Conservation (phyloP, 2,888 invertebrate genomes). For the Melinopterus prodromus region DNA sequence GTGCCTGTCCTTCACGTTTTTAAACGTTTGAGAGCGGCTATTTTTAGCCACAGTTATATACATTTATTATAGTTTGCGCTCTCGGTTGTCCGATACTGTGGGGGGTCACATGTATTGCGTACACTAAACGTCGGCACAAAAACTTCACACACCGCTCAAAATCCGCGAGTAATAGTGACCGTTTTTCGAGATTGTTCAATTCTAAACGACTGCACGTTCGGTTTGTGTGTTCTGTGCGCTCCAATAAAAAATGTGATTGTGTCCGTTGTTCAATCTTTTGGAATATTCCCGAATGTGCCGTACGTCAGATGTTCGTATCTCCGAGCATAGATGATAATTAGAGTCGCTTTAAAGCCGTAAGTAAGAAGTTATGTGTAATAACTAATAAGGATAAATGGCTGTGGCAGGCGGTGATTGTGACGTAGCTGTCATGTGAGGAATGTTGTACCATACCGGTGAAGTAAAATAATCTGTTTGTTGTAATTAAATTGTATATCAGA, state of each 20-base stretch:
- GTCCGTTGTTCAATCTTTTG: not conserved
- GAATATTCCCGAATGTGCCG: not conserved
- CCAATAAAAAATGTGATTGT: constrained; percentile 20
- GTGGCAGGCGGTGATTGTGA: not conserved
- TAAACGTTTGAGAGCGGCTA: constrained; percentile 53
- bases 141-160: constrained; percentile 14
- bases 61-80: constrained; percentile 50
- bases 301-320: constrained; percentile 21
- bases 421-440: not conserved
- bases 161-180: constrained; percentile 8
- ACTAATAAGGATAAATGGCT: not conserved
- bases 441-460: not conserved
- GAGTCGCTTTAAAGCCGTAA: constrained; percentile 18
- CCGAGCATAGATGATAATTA: constrained; percentile 23
- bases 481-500: no score
- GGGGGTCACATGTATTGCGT: constrained; percentile 35
- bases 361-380: constrained; percentile 11
- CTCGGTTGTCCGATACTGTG: constrained; percentile 38
- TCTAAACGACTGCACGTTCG: not conserved
- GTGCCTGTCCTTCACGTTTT: constrained; percentile 54
- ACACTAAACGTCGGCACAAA: constrained; percentile 23
- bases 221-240: constrained; percentile 8
- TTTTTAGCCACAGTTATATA: constrained; percentile 55
- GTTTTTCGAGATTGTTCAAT: constrained; percentile 8
- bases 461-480: not conserved